Percentiles rank a stretch among this genome's conserved stretches.
phyloP scores from a whole-genome alignment of 2,113 vertebrate species.

The Cephalopholis sonnerati region DNA sequence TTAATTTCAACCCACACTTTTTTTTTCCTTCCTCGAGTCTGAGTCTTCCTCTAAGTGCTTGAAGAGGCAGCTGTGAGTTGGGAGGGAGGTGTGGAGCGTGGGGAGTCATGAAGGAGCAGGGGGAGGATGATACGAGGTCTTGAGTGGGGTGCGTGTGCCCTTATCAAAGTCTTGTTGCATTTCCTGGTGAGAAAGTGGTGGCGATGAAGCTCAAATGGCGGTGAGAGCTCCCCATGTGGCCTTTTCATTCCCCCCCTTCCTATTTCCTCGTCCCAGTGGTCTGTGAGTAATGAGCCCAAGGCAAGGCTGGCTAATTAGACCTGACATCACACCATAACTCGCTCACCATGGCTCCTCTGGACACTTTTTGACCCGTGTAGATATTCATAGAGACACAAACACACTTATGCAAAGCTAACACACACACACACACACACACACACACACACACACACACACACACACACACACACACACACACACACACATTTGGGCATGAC shows the following conservation, averaged over 20 bases:
- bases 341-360: slow-evolving; percentile 48
- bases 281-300: slow-evolving; percentile 79
- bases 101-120: slow-evolving; percentile 23
- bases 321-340: slow-evolving; percentile 76
- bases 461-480: slow-evolving; percentile 11
- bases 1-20: slow-evolving; percentile 19
- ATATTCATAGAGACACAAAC: slow-evolving; percentile 47
- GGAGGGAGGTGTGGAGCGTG: neutral
- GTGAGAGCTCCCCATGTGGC: slow-evolving; percentile 61
- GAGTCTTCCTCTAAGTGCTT: slow-evolving; percentile 21
- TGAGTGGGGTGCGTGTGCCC: slow-evolving; percentile 56
- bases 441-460: slow-evolving; percentile 7
- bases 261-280: slow-evolving; percentile 57
- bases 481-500: neutral
- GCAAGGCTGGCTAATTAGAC: slow-evolving; percentile 80
- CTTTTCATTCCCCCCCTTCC: slow-evolving; percentile 47
- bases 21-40: slow-evolving; percentile 4
- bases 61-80: slow-evolving; percentile 31
- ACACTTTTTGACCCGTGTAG: slow-evolving; percentile 40
- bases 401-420: neutral
- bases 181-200: slow-evolving; percentile 37
- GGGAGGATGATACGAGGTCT: slow-evolving; percentile 44
- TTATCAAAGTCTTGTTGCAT: slow-evolving; percentile 69
- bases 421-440: neutral
- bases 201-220: slow-evolving; percentile 55